phyloP scores from a whole-genome alignment of 2,113 vertebrate genomes.

The Tragulus kanchil region DNA sequence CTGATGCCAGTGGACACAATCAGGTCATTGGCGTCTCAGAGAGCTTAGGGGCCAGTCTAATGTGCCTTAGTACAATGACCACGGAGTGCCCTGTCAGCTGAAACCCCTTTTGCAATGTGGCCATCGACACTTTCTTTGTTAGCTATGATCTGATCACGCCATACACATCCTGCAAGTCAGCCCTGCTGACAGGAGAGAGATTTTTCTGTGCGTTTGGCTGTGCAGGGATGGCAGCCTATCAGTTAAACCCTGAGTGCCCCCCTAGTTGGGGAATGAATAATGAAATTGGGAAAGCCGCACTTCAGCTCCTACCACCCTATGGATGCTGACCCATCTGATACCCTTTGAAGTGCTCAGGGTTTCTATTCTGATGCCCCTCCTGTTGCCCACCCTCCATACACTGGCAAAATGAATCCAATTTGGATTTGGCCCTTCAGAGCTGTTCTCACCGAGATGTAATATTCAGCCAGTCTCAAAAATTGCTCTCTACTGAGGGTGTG shows the following conservation, averaged over 20 bases:
- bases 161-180: slow-evolving; percentile 64
- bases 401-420: neutral
- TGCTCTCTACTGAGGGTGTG: neutral
- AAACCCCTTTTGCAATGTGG: slow-evolving; percentile 41
- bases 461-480: neutral
- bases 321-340: neutral
- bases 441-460: neutral
- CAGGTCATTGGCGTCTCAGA: slow-evolving; percentile 41
- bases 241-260: neutral
- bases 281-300: neutral
- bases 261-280: neutral
- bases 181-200: slow-evolving; percentile 65
- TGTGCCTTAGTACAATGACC: slow-evolving; percentile 61
- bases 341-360: neutral
- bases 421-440: neutral
- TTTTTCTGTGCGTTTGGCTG: slow-evolving; percentile 46
- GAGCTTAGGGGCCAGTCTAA: slow-evolving; percentile 60
- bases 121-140: slow-evolving; percentile 78
- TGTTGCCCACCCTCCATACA: neutral
- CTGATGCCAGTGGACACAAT: slow-evolving; percentile 56
- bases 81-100: slow-evolving; percentile 60
- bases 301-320: neutral
- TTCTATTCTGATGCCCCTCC: neutral
- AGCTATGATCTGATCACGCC: slow-evolving; percentile 6
- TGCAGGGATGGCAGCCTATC: neutral